Percentiles rank a stretch among this genome's conserved stretches.
Evolutionary conservation across 2,888 invertebrate genomes (phyloP).

Genomic region (Tenthredo amoena): DNA sequence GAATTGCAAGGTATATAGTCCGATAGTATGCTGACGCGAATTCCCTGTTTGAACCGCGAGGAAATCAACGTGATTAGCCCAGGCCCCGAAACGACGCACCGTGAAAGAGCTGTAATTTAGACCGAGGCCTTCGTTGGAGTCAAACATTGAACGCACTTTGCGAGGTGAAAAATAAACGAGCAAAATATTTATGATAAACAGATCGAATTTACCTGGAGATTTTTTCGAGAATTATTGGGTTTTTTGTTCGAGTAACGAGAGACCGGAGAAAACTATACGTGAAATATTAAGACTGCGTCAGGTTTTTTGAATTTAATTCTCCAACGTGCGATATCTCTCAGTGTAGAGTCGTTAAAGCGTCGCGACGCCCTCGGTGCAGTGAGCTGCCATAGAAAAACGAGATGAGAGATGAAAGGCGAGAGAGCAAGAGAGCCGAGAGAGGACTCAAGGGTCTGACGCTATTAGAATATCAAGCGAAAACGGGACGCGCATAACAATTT

Average conservation of each 20-base stretch:
- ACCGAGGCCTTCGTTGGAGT: background rate
- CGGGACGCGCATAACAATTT: slow-evolving; percentile 71
- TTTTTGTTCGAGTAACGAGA: background rate
- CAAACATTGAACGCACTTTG: background rate
- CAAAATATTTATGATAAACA: background rate
- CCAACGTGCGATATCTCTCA: slow-evolving; percentile 13
- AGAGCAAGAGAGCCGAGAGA: slow-evolving; percentile 38
- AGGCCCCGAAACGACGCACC: background rate
- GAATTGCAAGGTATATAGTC: slow-evolving; percentile 9
- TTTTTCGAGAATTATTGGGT: background rate
- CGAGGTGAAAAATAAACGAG: background rate
- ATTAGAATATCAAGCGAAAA: slow-evolving; percentile 73
- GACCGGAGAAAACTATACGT: background rate
- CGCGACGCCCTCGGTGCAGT: slow-evolving; percentile 16
- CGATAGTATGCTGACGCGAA: background rate
- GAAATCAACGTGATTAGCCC: slow-evolving; percentile 11
- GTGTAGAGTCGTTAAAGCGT: slow-evolving; percentile 12
- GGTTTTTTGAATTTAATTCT: background rate
- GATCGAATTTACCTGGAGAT: background rate
- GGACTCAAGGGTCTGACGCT: slow-evolving; percentile 61
- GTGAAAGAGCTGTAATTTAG: slow-evolving; percentile 23
- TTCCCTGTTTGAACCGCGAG: background rate
- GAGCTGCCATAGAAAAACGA: background rate
- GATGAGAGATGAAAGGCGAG: background rate
- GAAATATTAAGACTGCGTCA: background rate